phyloP scores from a whole-genome alignment of 2,888 invertebrate species.

The Oscheius sp. region DNA sequence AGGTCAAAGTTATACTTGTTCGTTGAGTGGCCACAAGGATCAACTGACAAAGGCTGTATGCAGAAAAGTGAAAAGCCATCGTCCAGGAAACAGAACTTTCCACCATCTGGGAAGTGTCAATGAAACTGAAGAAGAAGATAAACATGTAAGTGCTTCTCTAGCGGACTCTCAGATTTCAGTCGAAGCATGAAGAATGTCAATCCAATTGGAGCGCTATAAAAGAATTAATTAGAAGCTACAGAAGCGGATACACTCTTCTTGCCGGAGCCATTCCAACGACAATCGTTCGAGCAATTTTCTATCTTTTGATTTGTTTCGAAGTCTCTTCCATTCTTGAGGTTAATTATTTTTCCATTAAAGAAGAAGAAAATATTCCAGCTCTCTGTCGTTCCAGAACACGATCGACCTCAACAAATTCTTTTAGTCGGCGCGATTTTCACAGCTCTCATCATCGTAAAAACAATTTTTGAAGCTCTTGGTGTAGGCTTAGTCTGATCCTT shows the following conservation, averaged over 20 bases:
- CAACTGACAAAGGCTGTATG: conserved; percentile 11
- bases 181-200: conserved; percentile 38
- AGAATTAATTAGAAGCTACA: conserved; percentile 52
- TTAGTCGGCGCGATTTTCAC: conserved; percentile 62
- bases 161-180: conserved; percentile 24
- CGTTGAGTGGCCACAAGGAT: neutral
- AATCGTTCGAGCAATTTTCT: conserved; percentile 62
- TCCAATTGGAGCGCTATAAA: conserved; percentile 37
- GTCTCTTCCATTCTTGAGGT: conserved; percentile 66
- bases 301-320: conserved; percentile 67
- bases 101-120: neutral
- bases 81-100: neutral
- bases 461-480: conserved; percentile 67
- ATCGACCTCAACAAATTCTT: conserved; percentile 54
- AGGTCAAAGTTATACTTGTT: conserved; percentile 18
- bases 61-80: conserved; percentile 7
- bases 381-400: conserved; percentile 56
- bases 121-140: conserved; percentile 9
- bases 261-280: conserved; percentile 61
- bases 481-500: conserved; percentile 30
- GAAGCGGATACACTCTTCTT: conserved; percentile 47
- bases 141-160: neutral
- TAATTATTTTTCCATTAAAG: neutral
- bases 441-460: conserved; percentile 67
- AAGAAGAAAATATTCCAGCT: conserved; percentile 37